Percentiles rank a stretch among this genome's conserved stretches.
These are phyloP conservation scores for Liolophura sinensis DNA, from an alignment of 1,140 invertebrate genomes.

Conservation along the genomic window DNA sequence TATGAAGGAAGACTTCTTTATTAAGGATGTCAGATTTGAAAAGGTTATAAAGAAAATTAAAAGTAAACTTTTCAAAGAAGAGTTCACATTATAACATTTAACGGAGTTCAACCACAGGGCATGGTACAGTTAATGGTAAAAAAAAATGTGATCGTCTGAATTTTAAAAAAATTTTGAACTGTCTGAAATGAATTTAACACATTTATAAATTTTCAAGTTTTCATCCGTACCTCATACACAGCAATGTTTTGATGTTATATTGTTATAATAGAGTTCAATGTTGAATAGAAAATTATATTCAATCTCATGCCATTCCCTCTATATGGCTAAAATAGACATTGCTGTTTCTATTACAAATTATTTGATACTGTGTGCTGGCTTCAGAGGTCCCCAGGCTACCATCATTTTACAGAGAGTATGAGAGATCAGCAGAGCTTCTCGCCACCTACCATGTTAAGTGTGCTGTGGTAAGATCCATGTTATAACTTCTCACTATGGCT, in stretches of 20 bases:
- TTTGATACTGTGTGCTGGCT: background rate
- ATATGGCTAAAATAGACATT: too few relatives aligned
- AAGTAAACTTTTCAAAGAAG: too few relatives aligned
- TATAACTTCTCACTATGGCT: too few relatives aligned
- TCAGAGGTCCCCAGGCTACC: background rate
- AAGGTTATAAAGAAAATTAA: too few relatives aligned
- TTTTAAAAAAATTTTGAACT: background rate
- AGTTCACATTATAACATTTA: background rate
- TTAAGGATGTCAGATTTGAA: too few relatives aligned
- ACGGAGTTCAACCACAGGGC: too few relatives aligned
- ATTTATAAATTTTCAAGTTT: background rate
- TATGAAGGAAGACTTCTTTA: too few relatives aligned
- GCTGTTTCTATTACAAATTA: too few relatives aligned
- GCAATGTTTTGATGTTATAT: background rate
- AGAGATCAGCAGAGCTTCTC: background rate
- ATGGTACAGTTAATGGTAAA: too few relatives aligned
- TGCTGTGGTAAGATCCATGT: conserved; percentile 1
- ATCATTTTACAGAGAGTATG: background rate
- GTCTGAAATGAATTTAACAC: background rate
- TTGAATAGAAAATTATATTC: background rate
- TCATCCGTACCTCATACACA: background rate
- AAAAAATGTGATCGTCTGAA: background rate
- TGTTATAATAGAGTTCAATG: background rate
- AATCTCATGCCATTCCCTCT: too few relatives aligned
- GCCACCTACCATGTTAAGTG: background rate